phyloP scores from a whole-genome alignment of 2,797 vertebrate genomes.

The Stomatorhinus walkeri region DNA sequence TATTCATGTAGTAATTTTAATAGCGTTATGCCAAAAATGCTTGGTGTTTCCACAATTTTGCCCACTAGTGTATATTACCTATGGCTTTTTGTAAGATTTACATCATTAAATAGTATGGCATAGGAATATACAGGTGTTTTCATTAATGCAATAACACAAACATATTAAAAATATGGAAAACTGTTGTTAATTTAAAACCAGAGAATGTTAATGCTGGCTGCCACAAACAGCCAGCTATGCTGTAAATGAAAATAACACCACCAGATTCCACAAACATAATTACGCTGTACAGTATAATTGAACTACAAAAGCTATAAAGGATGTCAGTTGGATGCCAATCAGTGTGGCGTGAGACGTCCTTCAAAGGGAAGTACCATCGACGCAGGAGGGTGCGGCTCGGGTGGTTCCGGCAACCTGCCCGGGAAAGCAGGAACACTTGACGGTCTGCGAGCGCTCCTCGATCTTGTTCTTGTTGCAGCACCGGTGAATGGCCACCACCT shows the following conservation, averaged over 20 bases:
- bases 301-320: neutral
- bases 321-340: neutral
- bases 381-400: constrained; percentile 86
- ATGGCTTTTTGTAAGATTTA: neutral
- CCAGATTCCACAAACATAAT: neutral
- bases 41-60: neutral
- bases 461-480: constrained; percentile 99
- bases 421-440: constrained; percentile 97
- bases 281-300: neutral
- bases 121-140: neutral
- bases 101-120: neutral
- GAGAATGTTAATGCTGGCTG: neutral
- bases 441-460: constrained; percentile 93
- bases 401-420: constrained; percentile 98
- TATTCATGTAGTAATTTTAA: neutral
- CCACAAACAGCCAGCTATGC: neutral
- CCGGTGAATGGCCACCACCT: constrained; percentile 93
- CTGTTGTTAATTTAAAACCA: neutral
- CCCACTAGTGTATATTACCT: neutral
- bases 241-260: neutral
- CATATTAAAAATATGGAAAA: neutral
- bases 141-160: neutral
- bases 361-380: constrained; percentile 73
- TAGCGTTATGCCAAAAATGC: neutral
- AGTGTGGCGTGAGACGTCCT: neutral